These are phyloP conservation scores for Geococcyx californianus DNA, from an alignment of 2,113 vertebrate genomes.

Conservation along the genomic window DNA sequence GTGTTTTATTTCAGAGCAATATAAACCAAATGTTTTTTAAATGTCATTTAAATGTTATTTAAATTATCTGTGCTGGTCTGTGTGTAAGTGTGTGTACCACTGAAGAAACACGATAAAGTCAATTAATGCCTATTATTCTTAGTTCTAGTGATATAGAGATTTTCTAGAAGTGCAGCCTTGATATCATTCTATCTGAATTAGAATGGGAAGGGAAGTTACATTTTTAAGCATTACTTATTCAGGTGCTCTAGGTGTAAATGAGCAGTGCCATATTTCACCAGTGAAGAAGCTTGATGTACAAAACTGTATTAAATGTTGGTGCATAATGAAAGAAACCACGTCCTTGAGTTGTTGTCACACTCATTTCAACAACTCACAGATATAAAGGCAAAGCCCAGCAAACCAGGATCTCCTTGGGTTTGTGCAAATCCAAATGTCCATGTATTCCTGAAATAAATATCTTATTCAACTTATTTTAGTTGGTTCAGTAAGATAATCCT, in stretches of 20 bases:
- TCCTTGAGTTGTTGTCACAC: background rate
- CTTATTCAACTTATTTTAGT: background rate
- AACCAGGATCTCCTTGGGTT: background rate
- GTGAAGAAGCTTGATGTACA: background rate
- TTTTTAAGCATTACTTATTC: background rate
- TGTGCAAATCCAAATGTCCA: background rate
- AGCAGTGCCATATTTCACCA: background rate
- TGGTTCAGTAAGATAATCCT: background rate
- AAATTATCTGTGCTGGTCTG: background rate
- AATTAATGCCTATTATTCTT: background rate
- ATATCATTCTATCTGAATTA: background rate
- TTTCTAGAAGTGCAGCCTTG: background rate
- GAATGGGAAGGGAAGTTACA: background rate
- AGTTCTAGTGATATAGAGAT: background rate
- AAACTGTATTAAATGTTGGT: background rate
- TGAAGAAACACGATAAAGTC: background rate
- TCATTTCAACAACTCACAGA: background rate
- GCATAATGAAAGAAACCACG: background rate
- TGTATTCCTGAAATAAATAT: background rate
- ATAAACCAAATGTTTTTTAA: background rate
- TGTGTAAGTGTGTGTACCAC: background rate
- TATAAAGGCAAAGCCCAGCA: background rate
- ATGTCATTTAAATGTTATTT: background rate
- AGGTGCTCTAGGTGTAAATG: background rate
- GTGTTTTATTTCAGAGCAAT: background rate